These are phyloP conservation scores for Trissoscelio sp. DNA, from an alignment of 2,888 invertebrate species.

Conservation along the genomic window DNA sequence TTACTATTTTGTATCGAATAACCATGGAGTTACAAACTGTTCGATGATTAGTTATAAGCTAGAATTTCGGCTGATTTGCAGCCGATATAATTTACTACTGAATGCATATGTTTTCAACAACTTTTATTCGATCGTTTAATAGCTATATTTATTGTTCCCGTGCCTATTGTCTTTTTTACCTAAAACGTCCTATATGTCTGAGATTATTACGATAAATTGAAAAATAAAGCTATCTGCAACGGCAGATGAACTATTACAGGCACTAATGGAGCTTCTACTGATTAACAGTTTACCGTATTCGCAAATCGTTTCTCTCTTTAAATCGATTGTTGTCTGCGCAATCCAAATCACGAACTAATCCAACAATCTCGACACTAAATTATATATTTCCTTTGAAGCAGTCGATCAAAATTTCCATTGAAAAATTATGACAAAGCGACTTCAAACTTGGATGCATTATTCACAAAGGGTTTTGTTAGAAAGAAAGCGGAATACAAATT, in stretches of 20 bases:
- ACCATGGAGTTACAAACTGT: neutral
- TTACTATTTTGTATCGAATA: conserved; percentile 8
- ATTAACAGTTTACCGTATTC: conserved; percentile 36
- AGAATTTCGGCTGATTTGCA: neutral
- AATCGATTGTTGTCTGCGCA: conserved; percentile 30
- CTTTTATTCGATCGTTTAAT: neutral
- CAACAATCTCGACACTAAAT: conserved; percentile 4
- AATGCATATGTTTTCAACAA: neutral
- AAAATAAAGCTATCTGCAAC: conserved; percentile 22
- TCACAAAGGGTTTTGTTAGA: neutral
- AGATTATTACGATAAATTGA: conserved; percentile 28
- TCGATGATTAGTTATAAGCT: conserved; percentile 7
- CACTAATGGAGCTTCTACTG: conserved; percentile 18
- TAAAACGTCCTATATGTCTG: neutral
- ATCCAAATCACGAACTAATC: conserved; percentile 22
- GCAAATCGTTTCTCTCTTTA: conserved; percentile 20
- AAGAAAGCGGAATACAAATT: neutral
- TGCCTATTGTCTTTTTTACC: neutral
- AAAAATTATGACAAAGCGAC: neutral
- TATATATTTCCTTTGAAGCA: conserved; percentile 7
- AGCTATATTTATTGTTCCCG: neutral
- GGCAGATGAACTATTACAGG: conserved; percentile 31
- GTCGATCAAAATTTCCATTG: neutral
- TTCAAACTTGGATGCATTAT: no score
- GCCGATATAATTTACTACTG: neutral